phyloP scores from a whole-genome alignment of 1,140 invertebrate genomes.

The Scaptomyza montana region DNA sequence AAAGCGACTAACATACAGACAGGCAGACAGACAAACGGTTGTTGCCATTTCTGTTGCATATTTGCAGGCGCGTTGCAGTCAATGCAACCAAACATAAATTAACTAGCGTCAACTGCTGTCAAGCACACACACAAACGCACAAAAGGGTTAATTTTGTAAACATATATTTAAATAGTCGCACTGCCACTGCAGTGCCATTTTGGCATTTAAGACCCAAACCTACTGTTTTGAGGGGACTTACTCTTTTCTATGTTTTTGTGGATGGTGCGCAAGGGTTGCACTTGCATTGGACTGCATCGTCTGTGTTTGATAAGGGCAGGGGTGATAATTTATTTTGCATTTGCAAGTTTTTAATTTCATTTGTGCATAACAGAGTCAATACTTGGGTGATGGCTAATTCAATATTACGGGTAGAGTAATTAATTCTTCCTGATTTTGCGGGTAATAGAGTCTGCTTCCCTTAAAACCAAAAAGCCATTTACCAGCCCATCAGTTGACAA shows the following conservation, averaged over 20 bases:
- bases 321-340: constrained; percentile 65
- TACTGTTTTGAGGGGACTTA: neutral
- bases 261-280: constrained; percentile 16
- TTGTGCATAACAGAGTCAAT: constrained; percentile 57
- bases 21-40: constrained; percentile 5
- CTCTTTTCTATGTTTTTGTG: neutral
- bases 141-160: constrained; percentile 74
- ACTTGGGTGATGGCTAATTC: constrained; percentile 34
- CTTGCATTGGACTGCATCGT: constrained; percentile 7
- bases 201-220: constrained; percentile 17
- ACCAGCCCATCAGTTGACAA: too few relatives aligned
- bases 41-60: constrained; percentile 36
- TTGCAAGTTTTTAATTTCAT: constrained; percentile 56
- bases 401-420: constrained; percentile 34
- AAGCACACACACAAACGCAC: neutral
- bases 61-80: constrained; percentile 39
- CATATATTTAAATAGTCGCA: constrained; percentile 67
- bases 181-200: constrained; percentile 33
- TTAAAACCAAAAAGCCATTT: too few relatives aligned
- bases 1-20: constrained; percentile 23
- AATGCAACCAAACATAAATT: constrained; percentile 63
- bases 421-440: neutral
- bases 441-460: too few relatives aligned
- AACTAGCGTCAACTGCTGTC: constrained; percentile 34
- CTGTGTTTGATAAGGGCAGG: neutral